Evolutionary conservation across 1,140 invertebrate genomes (phyloP).

Genomic region (Hirudo medicinalis): DNA sequence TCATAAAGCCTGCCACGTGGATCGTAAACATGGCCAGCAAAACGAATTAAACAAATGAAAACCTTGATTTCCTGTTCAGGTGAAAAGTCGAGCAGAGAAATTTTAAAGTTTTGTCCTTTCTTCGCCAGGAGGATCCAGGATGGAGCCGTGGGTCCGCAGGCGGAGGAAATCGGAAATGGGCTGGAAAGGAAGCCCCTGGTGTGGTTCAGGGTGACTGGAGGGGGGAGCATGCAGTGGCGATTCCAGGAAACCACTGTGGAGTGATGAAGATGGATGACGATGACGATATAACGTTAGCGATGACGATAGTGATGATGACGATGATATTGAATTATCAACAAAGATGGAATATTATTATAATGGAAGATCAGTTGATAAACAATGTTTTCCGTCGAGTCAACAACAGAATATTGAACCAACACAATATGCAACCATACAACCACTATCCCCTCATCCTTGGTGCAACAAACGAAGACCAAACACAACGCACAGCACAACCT

Average conservation of each 20-base stretch:
- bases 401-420: too few species aligned
- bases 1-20: too few species aligned
- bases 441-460: background rate
- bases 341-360: slow-evolving; percentile 3
- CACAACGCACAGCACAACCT: slow-evolving; percentile 9
- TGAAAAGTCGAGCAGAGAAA: slow-evolving; percentile 4
- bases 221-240: too few species aligned
- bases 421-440: too few species aligned
- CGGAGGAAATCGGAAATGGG: too few species aligned
- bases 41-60: too few species aligned
- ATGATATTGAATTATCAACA: background rate
- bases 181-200: too few species aligned
- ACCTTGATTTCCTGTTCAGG: background rate
- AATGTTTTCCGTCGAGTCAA: background rate
- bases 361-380: background rate
- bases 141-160: background rate
- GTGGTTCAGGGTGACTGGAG: too few species aligned
- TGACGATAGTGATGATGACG: background rate
- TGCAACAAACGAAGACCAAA: background rate
- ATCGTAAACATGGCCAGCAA: too few species aligned
- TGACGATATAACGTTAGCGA: background rate
- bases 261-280: background rate
- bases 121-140: background rate
- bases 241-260: too few species aligned
- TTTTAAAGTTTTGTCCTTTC: slow-evolving; percentile 3